Evolutionary conservation across 1,140 invertebrate genomes (phyloP), one percentile per base, ranked within the genome.

Genomic region (Hyphantria cunea): DNA sequence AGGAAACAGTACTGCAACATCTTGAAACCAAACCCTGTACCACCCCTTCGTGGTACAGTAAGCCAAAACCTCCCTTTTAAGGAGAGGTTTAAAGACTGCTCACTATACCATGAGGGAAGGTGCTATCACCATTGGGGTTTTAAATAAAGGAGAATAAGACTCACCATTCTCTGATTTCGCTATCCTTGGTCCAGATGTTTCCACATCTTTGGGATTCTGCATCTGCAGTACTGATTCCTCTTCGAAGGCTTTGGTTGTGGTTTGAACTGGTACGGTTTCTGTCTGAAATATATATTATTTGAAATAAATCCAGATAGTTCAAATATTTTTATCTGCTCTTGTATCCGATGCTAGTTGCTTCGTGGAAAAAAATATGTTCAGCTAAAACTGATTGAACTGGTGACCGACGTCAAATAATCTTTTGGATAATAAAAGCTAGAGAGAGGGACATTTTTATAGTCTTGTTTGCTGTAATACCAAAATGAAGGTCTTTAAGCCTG

Each of bases 81-180:
- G 8, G 8, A 39, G n/a, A 39, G 2, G n/a, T 6, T 34, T 10
- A 34, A 34, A 34, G 33, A 34, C 33, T 10, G 33, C 10, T 6
- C 10, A n/a, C n/a, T n/a, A n/a, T 34, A 34, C 10, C 10, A 34
- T 6, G 33, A 34, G 6, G 6, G 33, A 6, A 10, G 33, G 6
- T 6, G 33, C 6, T 34, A 34, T 34, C n/a, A n/a, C 33, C 33
- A 39, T 39, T 10, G n/a, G 0, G 3, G 2, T 39, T 39, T 10
- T 9, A 10, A 1, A 1, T 39, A 39, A 39, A 39, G 7, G 37
- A 39, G 37, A 3, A 9, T 6, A 34, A 34, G 7, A 72, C 64
- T 49, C 33, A 74, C 72, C 55, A 33, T 62, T 72, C 0, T 86
- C 82, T 37, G 79, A 76, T 44, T 86, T 86, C 3, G 80, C 80